Base-by-base conservation (phyloP, 2,797 vertebrate genomes). In the Tolypeutes matacus region DNA sequence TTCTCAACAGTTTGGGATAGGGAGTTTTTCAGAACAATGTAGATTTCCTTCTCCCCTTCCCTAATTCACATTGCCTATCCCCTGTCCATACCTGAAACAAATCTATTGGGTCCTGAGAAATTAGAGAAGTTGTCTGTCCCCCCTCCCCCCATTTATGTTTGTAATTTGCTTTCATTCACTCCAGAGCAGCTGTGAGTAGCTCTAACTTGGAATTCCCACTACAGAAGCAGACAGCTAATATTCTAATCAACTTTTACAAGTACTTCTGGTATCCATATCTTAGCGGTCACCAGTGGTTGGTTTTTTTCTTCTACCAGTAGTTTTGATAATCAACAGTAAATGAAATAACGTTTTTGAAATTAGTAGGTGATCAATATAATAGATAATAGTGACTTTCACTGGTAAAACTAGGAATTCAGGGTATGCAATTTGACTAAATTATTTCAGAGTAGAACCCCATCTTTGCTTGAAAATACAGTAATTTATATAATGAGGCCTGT, bases 321-420 rank as follows among this genome's bases (percentile, higher is more conserved):
- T 39, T 39, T 78, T 15, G 36, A 7, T 86, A 56, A 85, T 58
- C 39, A 20, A 20, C 31, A 75, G 60, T 87, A 91, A 83, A 86
- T 80, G 18, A 53, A 91, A 96, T 23, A 81, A 67, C 31, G 25
- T 42, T 94, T 93, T 65, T 85, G 27, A 81, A 95, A 73, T 75
- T 7, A 69, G 18, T 58, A 58, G 2, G 75, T 51, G 49, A 67
- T 83, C 34, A 65, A 4, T 78, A 25, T 60, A 60, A 17, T 36
- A 86, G 56, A 49, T 87, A 76, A 23, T 34, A 84, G 62, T 56
- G 7, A 31, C 49, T 81, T 81, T 85, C 39, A 23, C 3, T 90
- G 60, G 81, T 70, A 77, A 94, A 90, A 65, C 65, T 76, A 67
- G 14, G 51, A 80, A 72, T 56, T 93, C 15, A 69, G 82, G 65